These are phyloP conservation scores for Chondrilla cf. caribensis DNA, from an alignment of 37 sponge, comb jelly and placozoan species.

Conservation along the genomic window DNA sequence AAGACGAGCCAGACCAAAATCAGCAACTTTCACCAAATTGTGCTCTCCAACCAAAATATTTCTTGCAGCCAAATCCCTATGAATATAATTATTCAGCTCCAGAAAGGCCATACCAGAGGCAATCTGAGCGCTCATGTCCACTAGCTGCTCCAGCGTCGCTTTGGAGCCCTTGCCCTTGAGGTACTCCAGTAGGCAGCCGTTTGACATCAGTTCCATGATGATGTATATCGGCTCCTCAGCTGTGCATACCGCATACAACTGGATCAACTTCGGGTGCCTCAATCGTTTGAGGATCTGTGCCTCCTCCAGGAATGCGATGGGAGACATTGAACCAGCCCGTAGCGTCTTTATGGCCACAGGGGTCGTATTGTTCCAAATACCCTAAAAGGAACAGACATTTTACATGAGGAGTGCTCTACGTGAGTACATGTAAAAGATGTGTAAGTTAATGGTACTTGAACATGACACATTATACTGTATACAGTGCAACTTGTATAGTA, in stretches of 20 bases:
- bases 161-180: slow-evolving; percentile 77
- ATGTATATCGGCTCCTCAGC: slow-evolving; percentile 93
- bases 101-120: slow-evolving; percentile 98
- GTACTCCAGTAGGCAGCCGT: slow-evolving; percentile 91
- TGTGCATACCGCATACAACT: slow-evolving; percentile 95
- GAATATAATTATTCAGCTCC: slow-evolving; percentile 96
- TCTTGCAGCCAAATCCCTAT: slow-evolving; percentile 95
- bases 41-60: slow-evolving; percentile 95
- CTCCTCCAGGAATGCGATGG: slow-evolving; percentile 76
- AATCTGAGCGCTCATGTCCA: slow-evolving; percentile 89
- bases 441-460: background rate
- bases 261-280: slow-evolving; percentile 90
- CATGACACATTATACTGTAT: background rate
- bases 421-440: too few relatives aligned
- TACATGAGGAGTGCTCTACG: too few relatives aligned
- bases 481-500: too few relatives aligned
- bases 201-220: slow-evolving; percentile 91
- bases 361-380: slow-evolving; percentile 85
- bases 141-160: slow-evolving; percentile 72
- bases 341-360: slow-evolving; percentile 88
- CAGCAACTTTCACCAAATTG: slow-evolving; percentile 89
- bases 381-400: slow-evolving; percentile 71
- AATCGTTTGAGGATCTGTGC: slow-evolving; percentile 92
- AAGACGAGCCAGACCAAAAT: slow-evolving; percentile 95
- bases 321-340: slow-evolving; percentile 80